Percentiles rank a stretch among this genome's conserved stretches.
Conservation (phyloP, 2,888 invertebrate species). For the Macrosoma leucophasiata region DNA sequence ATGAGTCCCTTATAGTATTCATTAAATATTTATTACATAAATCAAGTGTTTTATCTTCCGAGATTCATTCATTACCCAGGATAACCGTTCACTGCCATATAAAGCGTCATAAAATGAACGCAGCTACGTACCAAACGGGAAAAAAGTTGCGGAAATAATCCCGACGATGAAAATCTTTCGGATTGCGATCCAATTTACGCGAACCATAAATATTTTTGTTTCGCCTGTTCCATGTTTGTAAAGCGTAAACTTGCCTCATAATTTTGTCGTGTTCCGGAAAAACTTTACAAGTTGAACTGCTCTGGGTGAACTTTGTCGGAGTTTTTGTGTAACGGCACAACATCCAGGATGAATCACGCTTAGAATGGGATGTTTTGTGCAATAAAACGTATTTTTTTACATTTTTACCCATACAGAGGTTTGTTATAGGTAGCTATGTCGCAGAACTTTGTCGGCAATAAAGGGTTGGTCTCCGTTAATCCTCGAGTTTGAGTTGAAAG, state of each 20-base stretch:
- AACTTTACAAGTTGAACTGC: constrained; percentile 55
- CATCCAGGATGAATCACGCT: constrained; percentile 24
- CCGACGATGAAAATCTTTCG: constrained; percentile 18
- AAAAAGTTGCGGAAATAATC: constrained; percentile 7
- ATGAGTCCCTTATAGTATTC: too few relatives aligned
- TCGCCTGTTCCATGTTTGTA: constrained; percentile 34
- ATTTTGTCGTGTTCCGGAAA: constrained; percentile 49
- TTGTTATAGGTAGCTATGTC: too few relatives aligned
- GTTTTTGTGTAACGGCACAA: constrained; percentile 41
- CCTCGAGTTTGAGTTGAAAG: too few relatives aligned
- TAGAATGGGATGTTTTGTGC: constrained; percentile 17
- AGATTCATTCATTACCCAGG: too few relatives aligned
- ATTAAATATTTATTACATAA: too few relatives aligned
- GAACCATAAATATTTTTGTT: constrained; percentile 33
- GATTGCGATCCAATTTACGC: constrained; percentile 25
- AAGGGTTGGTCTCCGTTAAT: too few relatives aligned
- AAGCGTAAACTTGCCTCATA: constrained; percentile 53
- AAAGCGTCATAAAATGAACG: too few relatives aligned
- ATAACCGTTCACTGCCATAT: too few relatives aligned
- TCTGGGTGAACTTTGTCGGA: constrained; percentile 39
- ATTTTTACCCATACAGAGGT: too few relatives aligned
- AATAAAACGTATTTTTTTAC: constrained; percentile 26
- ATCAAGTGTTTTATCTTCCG: too few relatives aligned
- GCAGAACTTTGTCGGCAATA: too few relatives aligned
- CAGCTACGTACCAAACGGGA: too few relatives aligned